Conservation (phyloP, 2,888 invertebrate species). For the Helobdella robusta region DNA sequence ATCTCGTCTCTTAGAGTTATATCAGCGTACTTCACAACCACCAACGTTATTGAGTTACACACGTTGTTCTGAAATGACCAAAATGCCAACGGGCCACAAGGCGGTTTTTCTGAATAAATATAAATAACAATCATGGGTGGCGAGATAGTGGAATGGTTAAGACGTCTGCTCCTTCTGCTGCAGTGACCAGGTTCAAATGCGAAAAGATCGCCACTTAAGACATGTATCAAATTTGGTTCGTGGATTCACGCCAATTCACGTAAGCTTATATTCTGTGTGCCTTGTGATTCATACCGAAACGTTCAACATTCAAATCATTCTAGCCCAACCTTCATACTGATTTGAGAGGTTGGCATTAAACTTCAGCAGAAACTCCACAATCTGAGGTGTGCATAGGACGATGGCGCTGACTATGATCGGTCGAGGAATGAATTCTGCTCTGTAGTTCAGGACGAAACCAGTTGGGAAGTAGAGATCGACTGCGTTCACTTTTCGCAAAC, state of each 20-base stretch:
- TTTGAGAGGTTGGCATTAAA: constrained; percentile 37
- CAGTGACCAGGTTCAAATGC: too few relatives aligned
- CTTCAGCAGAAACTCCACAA: constrained; percentile 37
- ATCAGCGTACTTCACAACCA: constrained; percentile 37
- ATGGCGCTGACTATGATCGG: constrained; percentile 38
- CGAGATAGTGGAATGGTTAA: too few relatives aligned
- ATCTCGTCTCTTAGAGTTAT: constrained; percentile 35
- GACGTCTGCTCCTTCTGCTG: too few relatives aligned
- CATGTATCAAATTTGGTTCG: too few relatives aligned
- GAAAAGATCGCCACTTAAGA: too few relatives aligned
- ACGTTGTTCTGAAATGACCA: constrained; percentile 40
- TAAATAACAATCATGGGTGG: too few relatives aligned
- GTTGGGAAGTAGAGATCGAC: constrained; percentile 37
- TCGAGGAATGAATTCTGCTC: constrained; percentile 37
- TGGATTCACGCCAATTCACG: too few relatives aligned
- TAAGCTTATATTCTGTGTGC: too few relatives aligned
- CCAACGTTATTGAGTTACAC: constrained; percentile 35
- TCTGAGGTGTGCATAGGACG: constrained; percentile 37
- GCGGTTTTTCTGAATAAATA: constrained; percentile 34
- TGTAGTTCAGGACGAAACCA: constrained; percentile 37
- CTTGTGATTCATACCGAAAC: too few relatives aligned
- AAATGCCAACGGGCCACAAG: constrained; percentile 40
- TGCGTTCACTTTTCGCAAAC: constrained; percentile 36
- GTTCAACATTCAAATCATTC: too few relatives aligned
- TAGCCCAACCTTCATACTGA: constrained; percentile 39